Conservation (phyloP, 2,113 vertebrate species). For the Tragelaphus scriptus region DNA sequence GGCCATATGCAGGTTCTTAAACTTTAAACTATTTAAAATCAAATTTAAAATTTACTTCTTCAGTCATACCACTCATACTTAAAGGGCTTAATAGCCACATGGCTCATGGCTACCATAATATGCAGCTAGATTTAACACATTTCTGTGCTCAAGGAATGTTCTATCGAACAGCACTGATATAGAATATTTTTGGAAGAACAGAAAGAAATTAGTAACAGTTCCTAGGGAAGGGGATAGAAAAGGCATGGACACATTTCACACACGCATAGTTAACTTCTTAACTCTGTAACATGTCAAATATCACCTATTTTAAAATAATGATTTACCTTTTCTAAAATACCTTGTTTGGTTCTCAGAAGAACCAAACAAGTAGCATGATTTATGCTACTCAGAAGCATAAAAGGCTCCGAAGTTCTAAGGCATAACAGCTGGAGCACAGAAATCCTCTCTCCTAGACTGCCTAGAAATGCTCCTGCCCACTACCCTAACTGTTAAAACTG, state of each 20-base stretch:
- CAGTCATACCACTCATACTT: background rate
- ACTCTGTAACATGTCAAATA: background rate
- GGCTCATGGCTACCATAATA: background rate
- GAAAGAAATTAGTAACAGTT: background rate
- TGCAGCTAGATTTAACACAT: background rate
- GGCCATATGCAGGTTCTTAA: background rate
- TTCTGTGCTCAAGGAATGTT: background rate
- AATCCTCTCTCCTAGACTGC: background rate
- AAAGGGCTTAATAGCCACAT: background rate
- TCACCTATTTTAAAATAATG: background rate
- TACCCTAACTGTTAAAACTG: background rate
- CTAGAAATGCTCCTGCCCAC: background rate
- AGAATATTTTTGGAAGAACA: background rate
- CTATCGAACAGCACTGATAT: background rate
- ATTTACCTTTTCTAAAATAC: background rate
- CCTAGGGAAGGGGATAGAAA: background rate
- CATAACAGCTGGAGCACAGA: background rate
- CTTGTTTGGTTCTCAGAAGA: background rate
- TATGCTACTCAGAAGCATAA: slow-evolving; percentile 12
- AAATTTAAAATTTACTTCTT: slow-evolving; percentile 35
- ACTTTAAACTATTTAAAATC: slow-evolving; percentile 18
- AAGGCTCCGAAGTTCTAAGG: background rate
- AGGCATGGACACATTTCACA: background rate
- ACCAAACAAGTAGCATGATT: background rate
- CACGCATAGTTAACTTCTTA: background rate